Evolutionary conservation across 2,888 invertebrate species (phyloP).

Genomic region (Melanchra persicariae): DNA sequence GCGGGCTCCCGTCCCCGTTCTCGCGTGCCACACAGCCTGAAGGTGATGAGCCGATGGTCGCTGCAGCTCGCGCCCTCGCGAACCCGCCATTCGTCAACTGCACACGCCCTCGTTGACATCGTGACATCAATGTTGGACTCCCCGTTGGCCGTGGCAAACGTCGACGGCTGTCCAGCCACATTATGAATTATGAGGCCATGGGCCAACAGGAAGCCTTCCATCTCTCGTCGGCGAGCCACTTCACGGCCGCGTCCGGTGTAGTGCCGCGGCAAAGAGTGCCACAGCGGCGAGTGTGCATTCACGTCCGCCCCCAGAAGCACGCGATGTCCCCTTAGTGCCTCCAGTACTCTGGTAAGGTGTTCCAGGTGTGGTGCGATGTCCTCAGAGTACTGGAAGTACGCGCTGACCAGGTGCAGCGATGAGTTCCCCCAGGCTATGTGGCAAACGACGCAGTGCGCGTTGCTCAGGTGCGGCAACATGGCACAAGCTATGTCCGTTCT

Average conservation of each 20-base stretch:
- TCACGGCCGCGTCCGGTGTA: conserved; percentile 48
- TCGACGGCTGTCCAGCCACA: conserved; percentile 2
- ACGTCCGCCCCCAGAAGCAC: conserved; percentile 57
- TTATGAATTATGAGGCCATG: not conserved
- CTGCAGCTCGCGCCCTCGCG: conserved; percentile 8
- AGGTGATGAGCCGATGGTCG: no score
- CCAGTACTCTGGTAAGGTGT: conserved; percentile 50
- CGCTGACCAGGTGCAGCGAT: rapidly evolving
- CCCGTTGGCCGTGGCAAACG: conserved; percentile 46
- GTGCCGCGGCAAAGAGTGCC: conserved; percentile 47
- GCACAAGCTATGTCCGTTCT: conserved; percentile 27
- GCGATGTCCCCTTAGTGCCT: not conserved
- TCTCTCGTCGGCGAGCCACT: not conserved
- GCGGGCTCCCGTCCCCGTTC: no score
- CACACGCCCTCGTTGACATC: conserved; percentile 16
- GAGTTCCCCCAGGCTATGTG: not conserved
- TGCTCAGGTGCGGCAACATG: conserved; percentile 48
- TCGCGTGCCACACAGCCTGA: no score
- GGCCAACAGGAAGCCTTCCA: conserved; percentile 22
- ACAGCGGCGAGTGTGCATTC: conserved; percentile 67
- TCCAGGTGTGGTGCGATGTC: not conserved
- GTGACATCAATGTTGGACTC: conserved; percentile 67
- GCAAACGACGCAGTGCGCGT: conserved; percentile 49
- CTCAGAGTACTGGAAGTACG: conserved; percentile 29
- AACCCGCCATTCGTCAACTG: conserved; percentile 49